Evolutionary conservation across 2,888 invertebrate species (phyloP).

Genomic region (Tetranychus truncatus): DNA sequence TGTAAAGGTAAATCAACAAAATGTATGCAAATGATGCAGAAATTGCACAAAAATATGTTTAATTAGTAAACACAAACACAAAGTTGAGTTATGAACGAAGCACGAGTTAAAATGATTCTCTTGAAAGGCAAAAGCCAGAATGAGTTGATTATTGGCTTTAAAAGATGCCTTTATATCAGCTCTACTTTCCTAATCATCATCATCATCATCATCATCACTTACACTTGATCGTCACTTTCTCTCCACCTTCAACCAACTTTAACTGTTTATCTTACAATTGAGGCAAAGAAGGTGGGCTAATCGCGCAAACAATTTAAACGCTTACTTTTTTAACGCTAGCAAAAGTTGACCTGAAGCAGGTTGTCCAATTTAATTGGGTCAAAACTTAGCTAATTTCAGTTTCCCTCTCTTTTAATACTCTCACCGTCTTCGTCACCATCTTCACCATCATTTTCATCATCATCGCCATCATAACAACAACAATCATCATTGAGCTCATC

Average conservation of each 20-base stretch:
- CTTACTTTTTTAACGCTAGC: not conserved
- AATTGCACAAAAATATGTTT: too few relatives aligned
- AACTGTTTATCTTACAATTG: not conserved
- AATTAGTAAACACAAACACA: not conserved
- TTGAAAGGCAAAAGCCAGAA: not conserved
- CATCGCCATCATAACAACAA: too few relatives aligned
- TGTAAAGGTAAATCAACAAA: not conserved
- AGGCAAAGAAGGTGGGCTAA: too few relatives aligned
- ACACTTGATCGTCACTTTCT: not conserved
- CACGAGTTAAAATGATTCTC: not conserved
- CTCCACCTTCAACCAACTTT: not conserved
- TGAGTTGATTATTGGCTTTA: not conserved
- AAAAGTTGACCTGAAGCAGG: not conserved
- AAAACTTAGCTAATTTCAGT: not conserved
- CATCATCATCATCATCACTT: not conserved
- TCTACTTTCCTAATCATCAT: not conserved
- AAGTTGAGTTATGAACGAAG: not conserved
- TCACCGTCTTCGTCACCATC: not conserved
- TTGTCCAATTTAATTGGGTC: not conserved
- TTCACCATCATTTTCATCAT: too few relatives aligned
- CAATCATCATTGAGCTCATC: too few relatives aligned
- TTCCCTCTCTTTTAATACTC: not conserved
- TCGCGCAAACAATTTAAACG: too few relatives aligned
- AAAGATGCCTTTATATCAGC: not conserved
- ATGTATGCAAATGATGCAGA: too few relatives aligned